These are phyloP conservation scores for Halcyon malimbica DNA, from an alignment of 2,113 vertebrate species.

Conservation along the genomic window DNA sequence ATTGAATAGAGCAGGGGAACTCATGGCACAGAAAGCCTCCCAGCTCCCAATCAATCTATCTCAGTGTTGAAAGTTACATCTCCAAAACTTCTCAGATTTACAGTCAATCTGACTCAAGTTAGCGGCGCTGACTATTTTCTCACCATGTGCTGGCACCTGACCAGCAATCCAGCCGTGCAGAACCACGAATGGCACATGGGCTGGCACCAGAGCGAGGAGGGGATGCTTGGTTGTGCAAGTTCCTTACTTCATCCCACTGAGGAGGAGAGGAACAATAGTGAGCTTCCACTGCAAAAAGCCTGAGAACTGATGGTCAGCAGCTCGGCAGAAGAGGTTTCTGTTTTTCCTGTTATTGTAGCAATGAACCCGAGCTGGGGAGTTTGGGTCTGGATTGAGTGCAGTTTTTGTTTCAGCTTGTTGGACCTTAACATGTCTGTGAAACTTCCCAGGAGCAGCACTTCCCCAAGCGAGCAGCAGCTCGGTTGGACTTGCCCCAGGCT, in stretches of 20 bases:
- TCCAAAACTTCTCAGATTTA: not conserved
- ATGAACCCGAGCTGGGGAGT: not conserved
- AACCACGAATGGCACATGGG: accelerated
- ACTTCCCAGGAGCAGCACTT: not conserved
- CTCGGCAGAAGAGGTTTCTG: not conserved
- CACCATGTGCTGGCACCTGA: not conserved
- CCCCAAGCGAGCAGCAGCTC: accelerated
- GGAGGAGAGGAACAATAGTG: not conserved
- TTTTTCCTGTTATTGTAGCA: not conserved
- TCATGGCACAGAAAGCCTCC: not conserved
- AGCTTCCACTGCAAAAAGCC: not conserved
- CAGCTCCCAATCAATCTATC: not conserved
- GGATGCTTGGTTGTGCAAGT: not conserved
- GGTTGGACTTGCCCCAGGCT: accelerated
- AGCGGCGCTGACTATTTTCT: accelerated
- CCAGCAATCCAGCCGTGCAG: not conserved
- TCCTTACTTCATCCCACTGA: not conserved
- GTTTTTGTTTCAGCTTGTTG: not conserved
- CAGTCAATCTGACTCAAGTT: not conserved
- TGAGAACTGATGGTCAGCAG: not conserved
- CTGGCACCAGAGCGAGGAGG: not conserved
- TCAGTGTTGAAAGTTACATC: not conserved
- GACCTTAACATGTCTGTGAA: not conserved
- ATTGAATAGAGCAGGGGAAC: accelerated
- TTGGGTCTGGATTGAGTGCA: not conserved